These are phyloP conservation scores for Esperia sulphurella DNA, from an alignment of 2,888 invertebrate species.

Conservation along the genomic window DNA sequence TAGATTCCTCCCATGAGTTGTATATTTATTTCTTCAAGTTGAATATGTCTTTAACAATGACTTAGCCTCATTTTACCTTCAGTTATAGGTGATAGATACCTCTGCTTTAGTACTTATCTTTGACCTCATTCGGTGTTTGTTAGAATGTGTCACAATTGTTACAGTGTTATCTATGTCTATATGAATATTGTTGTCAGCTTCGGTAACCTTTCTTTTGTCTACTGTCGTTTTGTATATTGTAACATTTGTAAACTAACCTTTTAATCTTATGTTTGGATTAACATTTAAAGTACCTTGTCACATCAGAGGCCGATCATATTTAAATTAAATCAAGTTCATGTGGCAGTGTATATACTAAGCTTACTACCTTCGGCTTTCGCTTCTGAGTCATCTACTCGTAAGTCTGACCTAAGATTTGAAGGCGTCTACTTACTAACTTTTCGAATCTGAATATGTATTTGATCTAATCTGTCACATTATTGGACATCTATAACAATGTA, in stretches of 20 bases:
- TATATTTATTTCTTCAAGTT: too few species aligned
- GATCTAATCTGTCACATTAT: too few species aligned
- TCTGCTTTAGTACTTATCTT: constrained; percentile 14
- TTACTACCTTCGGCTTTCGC: too few species aligned
- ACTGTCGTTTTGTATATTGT: constrained; percentile 9
- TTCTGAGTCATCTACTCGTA: too few species aligned
- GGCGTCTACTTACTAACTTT: too few species aligned
- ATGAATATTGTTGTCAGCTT: constrained; percentile 23
- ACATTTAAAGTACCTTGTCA: background rate
- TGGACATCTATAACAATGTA: too few species aligned
- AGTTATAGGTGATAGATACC: too few species aligned
- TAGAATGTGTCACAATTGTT: constrained; percentile 21
- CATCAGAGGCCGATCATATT: background rate
- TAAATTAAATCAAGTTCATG: too few species aligned
- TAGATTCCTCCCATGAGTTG: too few species aligned
- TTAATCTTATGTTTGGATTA: constrained; percentile 4
- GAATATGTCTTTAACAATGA: constrained; percentile 2
- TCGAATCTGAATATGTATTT: too few species aligned
- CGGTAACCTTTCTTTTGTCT: constrained; percentile 14
- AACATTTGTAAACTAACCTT: background rate
- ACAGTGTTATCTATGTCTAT: constrained; percentile 16
- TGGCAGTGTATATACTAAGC: too few species aligned
- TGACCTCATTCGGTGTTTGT: constrained; percentile 21
- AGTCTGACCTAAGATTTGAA: too few species aligned
- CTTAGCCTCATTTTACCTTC: constrained; percentile 1